Base-by-base conservation (phyloP, 2,797 vertebrate species). In the Allobates femoralis region DNA sequence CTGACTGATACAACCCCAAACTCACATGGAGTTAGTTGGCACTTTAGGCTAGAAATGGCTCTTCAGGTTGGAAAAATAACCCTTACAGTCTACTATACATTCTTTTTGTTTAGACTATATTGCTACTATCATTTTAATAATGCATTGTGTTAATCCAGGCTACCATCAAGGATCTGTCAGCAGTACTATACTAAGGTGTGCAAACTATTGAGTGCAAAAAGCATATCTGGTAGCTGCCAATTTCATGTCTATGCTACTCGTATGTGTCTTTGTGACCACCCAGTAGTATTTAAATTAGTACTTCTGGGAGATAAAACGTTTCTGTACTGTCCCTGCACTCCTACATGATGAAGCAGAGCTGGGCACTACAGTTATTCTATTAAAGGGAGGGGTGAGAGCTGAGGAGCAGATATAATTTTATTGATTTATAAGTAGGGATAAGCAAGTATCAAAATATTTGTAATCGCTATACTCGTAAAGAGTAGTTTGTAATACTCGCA, bases 1-100 rank as follows among this genome's bases (percentile, higher is more conserved):
- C 77, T 85, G 53, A 50, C 77, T 85, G 53, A 37, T 62, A 79
- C 75, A 85, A 67, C 62, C 62, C 37, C 84, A 67, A 69, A 79
- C 51, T 56, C 51, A 55, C 34, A 34, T 18, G 26, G 80, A 50
- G 26, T 73, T 41, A 46, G 53, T 69, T 58, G 8, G 18, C 50
- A 55, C 41, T 46, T 46, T 46, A 46, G 14, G 71, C 18, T 82
- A 21, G 60, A 55, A 82, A 71, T 28, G 32, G 51, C 26, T 81
- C 6, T 81, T 67, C 18, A 67, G 26, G 5, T 69, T 55, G n/a
- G 10, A 34, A 69, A 67, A 51, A n/a, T 67, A 12, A 66, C 10
- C 34, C 41, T 18, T 32, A 67, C 0, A 69, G 21, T 30, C 21
- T 51, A 4, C 46, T 67, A 30, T 18, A 19, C 37, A 11, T 78